Evolutionary conservation across 2,888 invertebrate genomes (phyloP).

Genomic region (Clepsis dumicolana): DNA sequence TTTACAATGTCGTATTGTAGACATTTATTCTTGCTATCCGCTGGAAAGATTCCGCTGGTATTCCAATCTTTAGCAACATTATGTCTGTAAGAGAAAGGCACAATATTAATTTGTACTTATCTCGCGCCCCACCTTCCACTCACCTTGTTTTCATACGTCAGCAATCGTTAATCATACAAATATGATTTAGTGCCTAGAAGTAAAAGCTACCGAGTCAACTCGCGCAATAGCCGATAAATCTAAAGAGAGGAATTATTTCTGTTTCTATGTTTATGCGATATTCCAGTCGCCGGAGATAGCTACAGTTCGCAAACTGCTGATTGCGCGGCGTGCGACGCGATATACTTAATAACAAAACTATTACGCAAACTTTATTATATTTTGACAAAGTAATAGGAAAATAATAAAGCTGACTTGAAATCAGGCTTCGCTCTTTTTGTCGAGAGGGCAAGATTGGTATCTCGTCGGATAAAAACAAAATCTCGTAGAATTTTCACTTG

Average conservation of each 20-base stretch:
- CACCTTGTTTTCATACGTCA: slow-evolving; percentile 67
- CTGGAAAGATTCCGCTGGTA: slow-evolving; percentile 12
- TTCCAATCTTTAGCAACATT: slow-evolving; percentile 11
- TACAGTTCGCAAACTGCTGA: slow-evolving; percentile 73
- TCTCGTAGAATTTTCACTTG: slow-evolving; percentile 74
- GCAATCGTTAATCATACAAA: slow-evolving; percentile 71
- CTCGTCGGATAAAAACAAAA: slow-evolving; percentile 65
- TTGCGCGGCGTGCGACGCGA: slow-evolving; percentile 60
- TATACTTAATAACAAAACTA: slow-evolving; percentile 44
- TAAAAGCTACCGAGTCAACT: slow-evolving; percentile 73
- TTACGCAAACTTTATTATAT: slow-evolving; percentile 43
- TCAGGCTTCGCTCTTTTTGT: slow-evolving; percentile 54
- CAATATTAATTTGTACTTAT: slow-evolving; percentile 38
- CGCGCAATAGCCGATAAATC: slow-evolving; percentile 81
- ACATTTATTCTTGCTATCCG: slow-evolving; percentile 25
- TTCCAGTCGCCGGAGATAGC: slow-evolving; percentile 73
- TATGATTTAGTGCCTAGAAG: slow-evolving; percentile 81
- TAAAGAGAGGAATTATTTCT: slow-evolving; percentile 81
- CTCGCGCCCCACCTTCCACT: slow-evolving; percentile 45
- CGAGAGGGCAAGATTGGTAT: slow-evolving; percentile 60
- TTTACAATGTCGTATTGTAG: slow-evolving; percentile 20
- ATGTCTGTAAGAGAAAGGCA: slow-evolving; percentile 17
- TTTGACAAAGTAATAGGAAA: slow-evolving; percentile 59
- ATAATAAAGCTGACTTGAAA: slow-evolving; percentile 61
- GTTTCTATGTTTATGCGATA: slow-evolving; percentile 76